These are phyloP conservation scores for Ditula angustiorana DNA, from an alignment of 2,888 invertebrate species.

Conservation along the genomic window DNA sequence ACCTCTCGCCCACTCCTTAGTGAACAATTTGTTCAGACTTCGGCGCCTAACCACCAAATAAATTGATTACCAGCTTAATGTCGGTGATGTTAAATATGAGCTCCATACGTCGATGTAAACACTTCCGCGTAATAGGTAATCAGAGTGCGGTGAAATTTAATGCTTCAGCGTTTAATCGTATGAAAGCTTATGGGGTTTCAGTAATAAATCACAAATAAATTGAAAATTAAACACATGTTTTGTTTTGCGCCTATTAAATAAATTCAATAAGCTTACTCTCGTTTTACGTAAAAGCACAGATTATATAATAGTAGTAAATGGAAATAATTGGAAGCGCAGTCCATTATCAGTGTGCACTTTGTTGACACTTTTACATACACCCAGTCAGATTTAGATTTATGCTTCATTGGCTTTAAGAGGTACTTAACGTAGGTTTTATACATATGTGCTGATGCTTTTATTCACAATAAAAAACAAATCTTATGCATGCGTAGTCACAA, in stretches of 20 bases:
- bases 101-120: background rate
- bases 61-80: constrained; percentile 3
- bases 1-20: constrained; percentile 3
- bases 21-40: constrained; percentile 20
- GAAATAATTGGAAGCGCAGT: no score
- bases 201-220: background rate
- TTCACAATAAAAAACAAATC: no score
- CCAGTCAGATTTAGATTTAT: no score
- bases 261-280: background rate
- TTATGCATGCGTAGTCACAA: no score
- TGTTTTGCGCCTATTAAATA: background rate
- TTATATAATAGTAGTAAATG: no score
- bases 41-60: constrained; percentile 5
- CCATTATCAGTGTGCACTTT: no score
- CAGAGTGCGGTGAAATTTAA: background rate
- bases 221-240: background rate
- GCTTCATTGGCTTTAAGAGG: no score
- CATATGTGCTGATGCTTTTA: no score
- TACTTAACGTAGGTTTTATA: no score
- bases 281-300: background rate
- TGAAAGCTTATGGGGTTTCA: background rate
- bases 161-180: background rate
- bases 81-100: background rate
- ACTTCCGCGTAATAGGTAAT: background rate
- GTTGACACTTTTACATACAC: no score